phyloP scores from a whole-genome alignment of 2,113 vertebrate genomes.

The Cairina moschata region DNA sequence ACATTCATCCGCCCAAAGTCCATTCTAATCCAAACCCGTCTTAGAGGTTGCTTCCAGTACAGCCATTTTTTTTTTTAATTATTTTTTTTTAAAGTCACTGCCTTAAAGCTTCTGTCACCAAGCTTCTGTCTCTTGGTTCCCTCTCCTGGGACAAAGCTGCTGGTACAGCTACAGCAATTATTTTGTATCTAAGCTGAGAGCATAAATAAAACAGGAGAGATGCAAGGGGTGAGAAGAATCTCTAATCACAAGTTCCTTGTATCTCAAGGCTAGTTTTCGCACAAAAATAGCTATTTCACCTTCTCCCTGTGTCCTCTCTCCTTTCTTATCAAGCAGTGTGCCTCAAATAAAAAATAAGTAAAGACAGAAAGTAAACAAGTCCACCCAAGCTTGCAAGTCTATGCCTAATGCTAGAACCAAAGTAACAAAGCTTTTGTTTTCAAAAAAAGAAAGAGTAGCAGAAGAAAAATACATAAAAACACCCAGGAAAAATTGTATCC shows the following conservation, averaged over 20 bases:
- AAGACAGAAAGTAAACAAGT: background rate
- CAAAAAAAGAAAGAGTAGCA: background rate
- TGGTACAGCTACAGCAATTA: background rate
- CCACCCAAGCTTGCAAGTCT: background rate
- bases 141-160: background rate
- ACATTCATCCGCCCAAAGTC: background rate
- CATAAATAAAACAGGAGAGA: background rate
- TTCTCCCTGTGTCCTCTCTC: fast-evolving
- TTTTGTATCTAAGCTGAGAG: background rate
- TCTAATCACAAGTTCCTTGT: background rate
- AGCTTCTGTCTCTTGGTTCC: background rate
- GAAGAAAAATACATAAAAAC: too few species aligned
- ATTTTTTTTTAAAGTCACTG: background rate
- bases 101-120: background rate
- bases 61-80: background rate
- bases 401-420: background rate
- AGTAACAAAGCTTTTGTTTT: background rate
- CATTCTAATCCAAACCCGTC: background rate
- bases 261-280: background rate
- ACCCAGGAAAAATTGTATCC: background rate
- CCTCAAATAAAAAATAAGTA: background rate
- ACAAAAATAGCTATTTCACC: background rate
- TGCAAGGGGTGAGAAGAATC: background rate
- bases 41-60: background rate
- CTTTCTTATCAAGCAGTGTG: background rate